A percentile compares a stretch with the other conserved stretches of the same genome.
Evolutionary conservation across 23 tunicate species (phyloP).

Genomic region (Ascidia mentula): DNA sequence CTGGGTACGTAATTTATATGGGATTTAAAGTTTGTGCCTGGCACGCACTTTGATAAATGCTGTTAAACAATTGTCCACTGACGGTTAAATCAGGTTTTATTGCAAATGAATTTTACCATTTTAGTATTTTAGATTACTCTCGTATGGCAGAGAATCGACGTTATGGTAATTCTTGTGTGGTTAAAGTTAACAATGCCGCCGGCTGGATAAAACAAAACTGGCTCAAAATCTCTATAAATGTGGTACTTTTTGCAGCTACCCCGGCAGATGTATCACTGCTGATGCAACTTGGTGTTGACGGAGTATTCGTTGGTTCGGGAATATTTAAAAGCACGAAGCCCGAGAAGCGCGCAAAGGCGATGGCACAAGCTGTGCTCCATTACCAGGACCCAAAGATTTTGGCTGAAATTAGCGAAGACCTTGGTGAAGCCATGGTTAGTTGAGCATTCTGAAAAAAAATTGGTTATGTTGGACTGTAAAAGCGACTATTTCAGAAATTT

Average conservation of each 20-base stretch:
- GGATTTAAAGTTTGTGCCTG: not conserved
- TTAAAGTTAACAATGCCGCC: no score
- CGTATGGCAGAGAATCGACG: no score
- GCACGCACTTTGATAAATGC: no score
- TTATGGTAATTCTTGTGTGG: no score
- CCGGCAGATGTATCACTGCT: slow-evolving; percentile 85
- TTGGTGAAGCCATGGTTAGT: slow-evolving; percentile 81
- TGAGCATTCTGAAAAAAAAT: not conserved
- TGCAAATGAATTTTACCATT: no score
- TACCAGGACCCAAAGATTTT: slow-evolving; percentile 64
- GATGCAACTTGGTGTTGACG: slow-evolving; percentile 89
- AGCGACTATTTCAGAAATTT: no score
- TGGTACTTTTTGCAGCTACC: slow-evolving; percentile 58
- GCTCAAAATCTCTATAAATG: no score
- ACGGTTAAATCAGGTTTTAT: no score
- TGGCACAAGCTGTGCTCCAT: slow-evolving; percentile 76
- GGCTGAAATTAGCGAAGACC: slow-evolving; percentile 71
- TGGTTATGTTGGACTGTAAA: not conserved
- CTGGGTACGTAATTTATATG: slow-evolving; percentile 50
- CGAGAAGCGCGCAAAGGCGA: slow-evolving; percentile 66
- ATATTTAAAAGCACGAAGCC: slow-evolving; percentile 72
- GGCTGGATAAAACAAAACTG: no score
- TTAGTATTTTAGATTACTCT: no score
- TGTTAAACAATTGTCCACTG: no score
- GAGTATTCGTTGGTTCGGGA: slow-evolving; percentile 90